These are phyloP conservation scores for Agrotis clavis DNA, from an alignment of 2,888 invertebrate species.

Conservation along the genomic window DNA sequence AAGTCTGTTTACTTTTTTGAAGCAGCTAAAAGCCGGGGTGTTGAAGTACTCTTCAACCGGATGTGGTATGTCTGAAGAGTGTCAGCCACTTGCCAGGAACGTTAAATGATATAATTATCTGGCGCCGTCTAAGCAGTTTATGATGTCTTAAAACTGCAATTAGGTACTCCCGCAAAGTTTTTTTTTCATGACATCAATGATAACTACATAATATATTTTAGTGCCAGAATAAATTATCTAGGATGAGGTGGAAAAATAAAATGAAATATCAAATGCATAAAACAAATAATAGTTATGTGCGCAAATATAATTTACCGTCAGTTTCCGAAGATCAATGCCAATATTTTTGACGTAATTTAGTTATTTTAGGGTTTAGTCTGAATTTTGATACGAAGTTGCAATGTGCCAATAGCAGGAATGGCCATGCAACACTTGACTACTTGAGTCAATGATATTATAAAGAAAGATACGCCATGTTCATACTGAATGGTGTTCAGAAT, in stretches of 20 bases:
- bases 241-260: constrained; percentile 48
- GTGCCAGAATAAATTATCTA: constrained; percentile 55
- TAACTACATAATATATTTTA: constrained; percentile 49
- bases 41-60: constrained; percentile 24
- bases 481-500: too few species aligned
- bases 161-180: constrained; percentile 50
- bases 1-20: constrained; percentile 13
- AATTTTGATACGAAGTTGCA: constrained; percentile 21
- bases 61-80: constrained; percentile 16
- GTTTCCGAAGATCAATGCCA: constrained; percentile 54
- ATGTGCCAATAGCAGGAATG: constrained; percentile 3
- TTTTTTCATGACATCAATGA: constrained; percentile 65
- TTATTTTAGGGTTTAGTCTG: constrained; percentile 31
- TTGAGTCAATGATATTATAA: too few species aligned
- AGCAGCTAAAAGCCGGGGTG: constrained; percentile 20
- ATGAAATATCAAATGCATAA: constrained; percentile 30
- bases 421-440: neutral
- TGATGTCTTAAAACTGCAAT: constrained; percentile 47
- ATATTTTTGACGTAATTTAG: constrained; percentile 40
- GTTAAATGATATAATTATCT: constrained; percentile 54
- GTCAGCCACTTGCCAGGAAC: constrained; percentile 24
- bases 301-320: constrained; percentile 47
- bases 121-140: constrained; percentile 64
- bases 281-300: constrained; percentile 42
- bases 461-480: too few species aligned